These are phyloP conservation scores for Tethea ocularis DNA, from an alignment of 2,888 invertebrate genomes.

Conservation along the genomic window DNA sequence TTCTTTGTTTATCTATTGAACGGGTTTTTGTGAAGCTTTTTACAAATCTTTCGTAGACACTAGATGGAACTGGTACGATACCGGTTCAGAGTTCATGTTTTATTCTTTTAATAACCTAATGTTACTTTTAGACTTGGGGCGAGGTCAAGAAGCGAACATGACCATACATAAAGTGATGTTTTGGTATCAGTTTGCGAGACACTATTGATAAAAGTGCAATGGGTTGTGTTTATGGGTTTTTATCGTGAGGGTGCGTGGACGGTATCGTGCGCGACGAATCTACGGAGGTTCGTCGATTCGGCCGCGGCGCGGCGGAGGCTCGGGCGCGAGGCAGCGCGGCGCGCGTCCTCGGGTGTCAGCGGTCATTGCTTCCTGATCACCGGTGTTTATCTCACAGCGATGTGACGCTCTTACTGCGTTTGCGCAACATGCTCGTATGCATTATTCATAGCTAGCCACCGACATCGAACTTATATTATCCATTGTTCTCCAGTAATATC, in stretches of 20 bases:
- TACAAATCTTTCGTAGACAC: conserved; percentile 35
- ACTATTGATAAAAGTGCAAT: conserved; percentile 12
- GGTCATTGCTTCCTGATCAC: conserved; percentile 76
- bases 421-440: conserved; percentile 56
- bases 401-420: conserved; percentile 49
- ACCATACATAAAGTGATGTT: not conserved
- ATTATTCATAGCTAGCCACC: conserved; percentile 62
- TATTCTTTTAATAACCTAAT: conserved; percentile 24
- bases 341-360: conserved; percentile 55
- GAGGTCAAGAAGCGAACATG: conserved; percentile 25
- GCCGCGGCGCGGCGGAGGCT: not conserved
- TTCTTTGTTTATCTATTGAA: conserved; percentile 56
- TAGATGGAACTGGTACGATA: conserved; percentile 31
- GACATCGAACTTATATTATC: conserved; percentile 54
- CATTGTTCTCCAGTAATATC: conserved; percentile 61
- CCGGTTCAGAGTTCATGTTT: conserved; percentile 35
- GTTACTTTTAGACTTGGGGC: conserved; percentile 28
- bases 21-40: conserved; percentile 47
- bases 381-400: conserved; percentile 43
- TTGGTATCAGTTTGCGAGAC: not conserved
- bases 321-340: conserved; percentile 17
- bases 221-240: conserved; percentile 43
- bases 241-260: conserved; percentile 21
- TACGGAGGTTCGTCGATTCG: not conserved
- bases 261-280: not conserved